Evolutionary conservation across 2,888 invertebrate genomes (phyloP), one percentile per base, ranked within the genome.

Genomic region (Bembecia ichneumoniformis): DNA sequence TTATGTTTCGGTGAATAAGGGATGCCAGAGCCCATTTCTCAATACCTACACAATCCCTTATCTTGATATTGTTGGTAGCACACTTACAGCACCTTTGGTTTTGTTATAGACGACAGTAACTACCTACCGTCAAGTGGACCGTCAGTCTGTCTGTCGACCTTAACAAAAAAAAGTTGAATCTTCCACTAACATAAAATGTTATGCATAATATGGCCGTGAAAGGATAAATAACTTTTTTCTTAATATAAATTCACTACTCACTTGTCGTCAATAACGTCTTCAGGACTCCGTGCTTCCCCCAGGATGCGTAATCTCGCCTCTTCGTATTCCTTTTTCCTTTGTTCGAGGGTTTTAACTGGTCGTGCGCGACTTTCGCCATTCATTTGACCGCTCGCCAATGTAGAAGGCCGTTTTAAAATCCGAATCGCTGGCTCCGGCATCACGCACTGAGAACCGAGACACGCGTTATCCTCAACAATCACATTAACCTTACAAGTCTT

Each of bases 301-400:
- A 97, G 83, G 79, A 98, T 97, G 70, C 97, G 89, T 57, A 95
- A 89, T 59, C 97, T 90, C 15, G 97, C 97, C 75, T 96, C 94
- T 11, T 96, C 96, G 72, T 98, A 98, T 69, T 96, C 97, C 69
- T 96, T 95, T 78, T 97, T 96, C 63, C 97, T 90, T 89, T 98
- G 95, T 80, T 94, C 92, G 46, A 95, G 80, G 45, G 95, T 93
- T 79, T 95, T 95, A 51, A 95, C 93, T 43, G 94, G 95, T 60
- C 93, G 92, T 51, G 84, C 77, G 49, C 81, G 72, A 52, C 63
- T 82, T 54, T 87, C 86, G 3, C 86, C 86, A 49, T 92, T 93
- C 47, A 88, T 78, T 62, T 93, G 93, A 40, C 91, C 91, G 63
- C 91, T 91, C 20, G 89, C 88, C 57, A 91, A 77, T 36, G 89